Evolutionary conservation across 2,113 vertebrate species (phyloP).

Genomic region (Lota lota): DNA sequence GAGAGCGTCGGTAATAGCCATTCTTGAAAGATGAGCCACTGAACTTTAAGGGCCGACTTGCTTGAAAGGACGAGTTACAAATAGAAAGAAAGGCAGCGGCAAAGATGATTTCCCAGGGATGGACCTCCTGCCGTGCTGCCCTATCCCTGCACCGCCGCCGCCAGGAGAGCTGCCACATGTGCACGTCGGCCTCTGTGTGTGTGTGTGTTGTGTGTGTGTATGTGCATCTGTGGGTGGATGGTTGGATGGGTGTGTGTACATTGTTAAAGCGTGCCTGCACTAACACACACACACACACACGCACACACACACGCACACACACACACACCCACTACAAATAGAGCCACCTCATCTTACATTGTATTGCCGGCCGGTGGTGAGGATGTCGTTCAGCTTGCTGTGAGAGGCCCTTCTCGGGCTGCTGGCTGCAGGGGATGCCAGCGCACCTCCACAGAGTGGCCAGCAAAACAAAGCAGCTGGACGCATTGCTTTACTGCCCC

Average conservation of each 20-base stretch:
- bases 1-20: conserved; percentile 71
- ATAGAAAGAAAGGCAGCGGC: conserved; percentile 66
- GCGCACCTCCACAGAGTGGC: no score
- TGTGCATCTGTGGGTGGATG: conserved; percentile 4
- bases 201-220: conserved; percentile 3
- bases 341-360: no score
- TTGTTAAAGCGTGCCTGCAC: background rate
- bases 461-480: no score
- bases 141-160: conserved; percentile 45
- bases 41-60: conserved; percentile 76
- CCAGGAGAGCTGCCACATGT: background rate
- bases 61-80: conserved; percentile 76
- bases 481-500: no score
- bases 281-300: background rate
- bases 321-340: background rate
- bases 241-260: background rate
- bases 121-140: conserved; percentile 61
- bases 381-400: no score
- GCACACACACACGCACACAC: background rate
- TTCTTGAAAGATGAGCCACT: conserved; percentile 76
- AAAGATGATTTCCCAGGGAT: conserved; percentile 69
- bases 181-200: background rate
- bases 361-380: no score
- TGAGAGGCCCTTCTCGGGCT: no score
- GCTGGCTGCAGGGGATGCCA: no score